phyloP scores from a whole-genome alignment of 2,888 invertebrate genomes.

The Hecatera dysodea region DNA sequence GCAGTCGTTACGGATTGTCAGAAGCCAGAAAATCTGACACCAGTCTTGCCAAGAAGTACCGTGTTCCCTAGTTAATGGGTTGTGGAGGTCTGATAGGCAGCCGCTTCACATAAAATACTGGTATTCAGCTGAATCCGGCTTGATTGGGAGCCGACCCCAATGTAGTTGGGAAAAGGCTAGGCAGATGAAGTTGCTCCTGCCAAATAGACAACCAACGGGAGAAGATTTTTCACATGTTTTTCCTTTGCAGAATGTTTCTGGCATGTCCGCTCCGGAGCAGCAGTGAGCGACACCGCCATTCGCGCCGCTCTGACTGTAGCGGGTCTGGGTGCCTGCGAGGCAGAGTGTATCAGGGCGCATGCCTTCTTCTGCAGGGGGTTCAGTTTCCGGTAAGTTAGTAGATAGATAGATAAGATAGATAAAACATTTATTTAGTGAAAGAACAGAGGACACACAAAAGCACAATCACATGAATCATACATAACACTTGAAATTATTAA shows the following conservation, averaged over 20 bases:
- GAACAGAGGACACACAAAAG: no score
- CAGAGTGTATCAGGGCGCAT: conserved; percentile 93
- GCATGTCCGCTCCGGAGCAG: conserved; percentile 94
- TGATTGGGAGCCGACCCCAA: neutral
- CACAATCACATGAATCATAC: no score
- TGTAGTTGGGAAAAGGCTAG: neutral
- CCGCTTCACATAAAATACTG: no score
- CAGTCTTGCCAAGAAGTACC: no score
- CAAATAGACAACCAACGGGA: no score
- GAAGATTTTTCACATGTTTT: neutral
- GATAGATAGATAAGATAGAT: no score
- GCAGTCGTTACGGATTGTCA: no score
- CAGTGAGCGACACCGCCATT: conserved; percentile 92
- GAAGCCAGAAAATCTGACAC: no score
- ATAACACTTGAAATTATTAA: no score
- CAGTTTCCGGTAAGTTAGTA: conserved; percentile 91
- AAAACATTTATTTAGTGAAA: no score
- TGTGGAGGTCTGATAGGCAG: no score
- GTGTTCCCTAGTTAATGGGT: no score
- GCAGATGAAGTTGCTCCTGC: neutral
- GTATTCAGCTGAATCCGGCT: neutral
- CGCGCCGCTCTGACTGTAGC: conserved; percentile 93
- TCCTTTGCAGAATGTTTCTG: conserved; percentile 94
- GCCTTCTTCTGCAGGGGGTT: conserved; percentile 95
- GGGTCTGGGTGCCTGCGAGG: conserved; percentile 95